phyloP scores from a whole-genome alignment of 2,797 vertebrate genomes.

The Cichlasoma orientale region DNA sequence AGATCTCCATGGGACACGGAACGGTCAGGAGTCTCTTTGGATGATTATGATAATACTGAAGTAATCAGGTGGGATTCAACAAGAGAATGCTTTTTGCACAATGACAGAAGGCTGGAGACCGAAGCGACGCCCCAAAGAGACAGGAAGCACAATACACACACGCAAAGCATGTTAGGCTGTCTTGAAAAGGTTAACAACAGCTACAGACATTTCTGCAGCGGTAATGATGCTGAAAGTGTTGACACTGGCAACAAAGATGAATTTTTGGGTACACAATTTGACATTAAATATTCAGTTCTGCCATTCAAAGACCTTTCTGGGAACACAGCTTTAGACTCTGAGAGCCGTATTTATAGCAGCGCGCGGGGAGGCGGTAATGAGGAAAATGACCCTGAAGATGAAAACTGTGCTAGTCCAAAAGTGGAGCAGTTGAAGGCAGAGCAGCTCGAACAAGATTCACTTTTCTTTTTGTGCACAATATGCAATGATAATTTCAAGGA shows the following conservation, averaged over 20 bases:
- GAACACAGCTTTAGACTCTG: constrained; percentile 80
- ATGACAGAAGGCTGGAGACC: constrained; percentile 76
- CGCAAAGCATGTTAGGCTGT: constrained; percentile 83
- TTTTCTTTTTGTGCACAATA: constrained; percentile 91
- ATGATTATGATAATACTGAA: constrained; percentile 78
- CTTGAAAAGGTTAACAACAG: constrained; percentile 84
- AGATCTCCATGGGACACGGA: constrained; percentile 77
- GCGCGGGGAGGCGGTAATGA: constrained; percentile 81
- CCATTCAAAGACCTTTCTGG: constrained; percentile 76
- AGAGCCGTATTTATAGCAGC: constrained; percentile 84
- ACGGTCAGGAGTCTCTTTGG: constrained; percentile 84
- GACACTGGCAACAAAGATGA: constrained; percentile 45
- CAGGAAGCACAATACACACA: constrained; percentile 86
- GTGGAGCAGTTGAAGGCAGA: constrained; percentile 85
- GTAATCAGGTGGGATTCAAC: constrained; percentile 87
- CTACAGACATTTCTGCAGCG: constrained; percentile 77
- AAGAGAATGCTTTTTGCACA: constrained; percentile 82
- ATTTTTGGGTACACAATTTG: constrained; percentile 68
- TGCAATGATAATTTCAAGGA: constrained; percentile 95
- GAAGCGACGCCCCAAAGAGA: constrained; percentile 79
- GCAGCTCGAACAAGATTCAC: constrained; percentile 83
- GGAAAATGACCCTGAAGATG: constrained; percentile 85
- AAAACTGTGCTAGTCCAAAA: constrained; percentile 82
- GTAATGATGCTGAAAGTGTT: constrained; percentile 77
- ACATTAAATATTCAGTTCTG: constrained; percentile 83